Evolutionary conservation across 2,888 invertebrate species (phyloP), one percentile per base, ranked within the genome.

Genomic region (Dimorphilus gyrociliatus): DNA sequence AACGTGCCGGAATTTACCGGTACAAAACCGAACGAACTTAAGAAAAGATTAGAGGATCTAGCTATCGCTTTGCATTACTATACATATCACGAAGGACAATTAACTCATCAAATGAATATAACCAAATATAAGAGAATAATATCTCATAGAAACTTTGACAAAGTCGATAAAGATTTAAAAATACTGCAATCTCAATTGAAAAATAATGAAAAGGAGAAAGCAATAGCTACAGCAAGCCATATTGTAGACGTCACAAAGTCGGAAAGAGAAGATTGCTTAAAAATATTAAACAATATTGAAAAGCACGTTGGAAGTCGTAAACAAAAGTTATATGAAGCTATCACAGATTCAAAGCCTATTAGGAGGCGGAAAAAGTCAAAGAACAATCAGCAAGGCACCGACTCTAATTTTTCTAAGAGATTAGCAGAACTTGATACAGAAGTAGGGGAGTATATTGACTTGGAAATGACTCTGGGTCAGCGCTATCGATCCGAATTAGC

Each of bases 211-310:
- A 5, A 14, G 5, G 30, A 16, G 4, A 5, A 12, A n/a, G 27
- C 30, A 12, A 14, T 14, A n/a, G 27, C 6, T n/a, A 5, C 27
- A 14, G 7, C 14, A 4, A 5, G 10, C 4, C 27, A 30, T 8
- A 5, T 30, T n/a, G 10, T 12, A 5, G 27, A 30, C n/a, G 27
- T 10, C 27, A 29, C 30, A 5, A 28, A 30, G 16, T 4, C 27
- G 5, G 30, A 30, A 16, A 14, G 30, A 5, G 26, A 27, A 6
- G 27, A 30, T 5, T 30, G 30, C 17, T 25, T 30, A 12, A 12
- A 10, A 5, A 8, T 29, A 15, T 12, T 29, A 16, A 16, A 30
- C 5, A 19, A 27, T 7, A 13, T 30, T 5, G 6, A 12, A 14
- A 8, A 15, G 14, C 10, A 4, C n/a, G 13, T 30, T 16, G 6